A percentile compares a stretch with the other conserved stretches of the same genome.
Evolutionary conservation across 2,113 vertebrate species (phyloP).

Genomic region (Dasyurus viverrinus): DNA sequence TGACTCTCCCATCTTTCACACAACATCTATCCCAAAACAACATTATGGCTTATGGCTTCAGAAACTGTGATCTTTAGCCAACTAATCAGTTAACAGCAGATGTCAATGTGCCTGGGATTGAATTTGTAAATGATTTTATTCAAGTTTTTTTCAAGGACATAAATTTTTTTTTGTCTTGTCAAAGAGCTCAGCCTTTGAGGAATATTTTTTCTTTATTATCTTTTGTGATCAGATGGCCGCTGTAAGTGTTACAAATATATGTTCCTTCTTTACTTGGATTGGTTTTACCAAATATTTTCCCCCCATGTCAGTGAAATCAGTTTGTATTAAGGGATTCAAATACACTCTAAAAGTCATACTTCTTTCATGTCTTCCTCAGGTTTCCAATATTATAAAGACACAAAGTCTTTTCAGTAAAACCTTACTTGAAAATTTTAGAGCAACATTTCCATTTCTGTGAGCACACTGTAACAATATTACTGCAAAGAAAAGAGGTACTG

Average conservation of each 20-base stretch:
- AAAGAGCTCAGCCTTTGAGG: not conserved
- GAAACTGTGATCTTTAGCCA: not conserved
- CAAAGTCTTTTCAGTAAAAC: not conserved
- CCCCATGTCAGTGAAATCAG: not conserved
- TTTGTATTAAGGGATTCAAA: not conserved
- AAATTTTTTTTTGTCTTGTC: not conserved
- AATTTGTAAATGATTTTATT: not conserved
- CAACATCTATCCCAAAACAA: not conserved
- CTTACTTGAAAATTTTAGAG: not conserved
- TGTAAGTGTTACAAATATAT: not conserved
- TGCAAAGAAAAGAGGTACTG: not conserved
- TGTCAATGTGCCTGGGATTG: slow-evolving; percentile 8
- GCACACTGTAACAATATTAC: not conserved
- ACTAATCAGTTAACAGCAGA: slow-evolving; percentile 33
- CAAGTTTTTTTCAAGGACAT: slow-evolving; percentile 2
- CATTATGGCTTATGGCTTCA: not conserved
- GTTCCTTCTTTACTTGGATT: not conserved
- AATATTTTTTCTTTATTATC: not conserved
- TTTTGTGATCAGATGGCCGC: not conserved
- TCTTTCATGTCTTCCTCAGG: not conserved
- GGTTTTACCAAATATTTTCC: not conserved
- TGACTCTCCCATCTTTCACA: slow-evolving; percentile 6
- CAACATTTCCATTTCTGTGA: not conserved
- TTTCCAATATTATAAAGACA: not conserved
- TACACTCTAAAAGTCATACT: not conserved